These are phyloP conservation scores for Etheostoma nigrum DNA, from an alignment of 2,797 vertebrate species.

Conservation along the genomic window DNA sequence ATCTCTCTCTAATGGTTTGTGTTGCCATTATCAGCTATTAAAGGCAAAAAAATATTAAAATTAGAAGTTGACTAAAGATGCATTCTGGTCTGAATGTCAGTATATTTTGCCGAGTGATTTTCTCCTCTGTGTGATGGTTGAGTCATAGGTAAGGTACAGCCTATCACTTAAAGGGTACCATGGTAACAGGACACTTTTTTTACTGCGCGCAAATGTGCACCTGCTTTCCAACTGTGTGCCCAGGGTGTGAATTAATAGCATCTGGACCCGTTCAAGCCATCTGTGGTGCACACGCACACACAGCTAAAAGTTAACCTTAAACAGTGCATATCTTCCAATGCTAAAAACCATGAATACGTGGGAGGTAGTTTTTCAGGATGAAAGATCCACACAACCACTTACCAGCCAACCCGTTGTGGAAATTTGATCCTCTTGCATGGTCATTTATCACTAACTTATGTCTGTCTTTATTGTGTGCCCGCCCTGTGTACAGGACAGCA, in stretches of 20 bases:
- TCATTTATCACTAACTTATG: neutral
- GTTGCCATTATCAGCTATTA: conserved; percentile 1
- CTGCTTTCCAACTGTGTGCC: conserved; percentile 61
- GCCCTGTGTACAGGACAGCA: conserved; percentile 71
- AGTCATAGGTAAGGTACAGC: conserved; percentile 67
- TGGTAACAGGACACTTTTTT: conserved; percentile 65
- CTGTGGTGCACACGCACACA: conserved; percentile 43
- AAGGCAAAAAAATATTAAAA: neutral
- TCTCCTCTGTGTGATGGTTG: conserved; percentile 45
- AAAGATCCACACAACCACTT: neutral
- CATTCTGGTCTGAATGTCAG: conserved; percentile 9
- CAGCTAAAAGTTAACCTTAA: conserved; percentile 15
- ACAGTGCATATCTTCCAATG: neutral
- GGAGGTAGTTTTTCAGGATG: neutral
- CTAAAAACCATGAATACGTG: neutral
- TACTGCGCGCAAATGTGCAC: conserved; percentile 67
- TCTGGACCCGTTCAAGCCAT: conserved; percentile 47
- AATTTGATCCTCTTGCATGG: neutral
- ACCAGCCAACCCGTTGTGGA: neutral
- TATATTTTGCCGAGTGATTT: conserved; percentile 48
- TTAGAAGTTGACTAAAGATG: conserved; percentile 10
- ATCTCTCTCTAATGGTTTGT: neutral
- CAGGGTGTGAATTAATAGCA: conserved; percentile 62
- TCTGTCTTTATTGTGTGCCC: conserved; percentile 11
- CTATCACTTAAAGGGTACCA: conserved; percentile 69